Evolutionary conservation across 2,888 invertebrate genomes (phyloP), one percentile per base, ranked within the genome.

Genomic region (Leucoma salicis): DNA sequence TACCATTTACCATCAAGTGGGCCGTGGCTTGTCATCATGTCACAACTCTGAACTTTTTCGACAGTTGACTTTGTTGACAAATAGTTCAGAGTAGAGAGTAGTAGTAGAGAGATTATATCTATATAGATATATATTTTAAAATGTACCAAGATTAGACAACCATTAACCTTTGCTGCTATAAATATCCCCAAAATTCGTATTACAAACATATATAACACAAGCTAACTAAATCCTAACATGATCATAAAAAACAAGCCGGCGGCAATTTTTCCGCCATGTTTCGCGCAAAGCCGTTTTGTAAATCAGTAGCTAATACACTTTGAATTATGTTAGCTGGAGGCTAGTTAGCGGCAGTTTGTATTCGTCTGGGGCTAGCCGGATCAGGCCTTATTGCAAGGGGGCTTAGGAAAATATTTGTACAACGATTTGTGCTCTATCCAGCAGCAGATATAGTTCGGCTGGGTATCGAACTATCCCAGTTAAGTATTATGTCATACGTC

Each of bases 341-440:
- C 67, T 71, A 71, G 70, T 78, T 78, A 78, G 65, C 53, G 67
- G 78, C 77, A 55, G 81, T 81, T 81, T 81, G 77, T 81, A 81
- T 81, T 70, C 79, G 53, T 61, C 53, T 51, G 44, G 48, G 46
- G 41, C 31, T 24, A 14, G 12, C 42, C 28, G 63, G 66, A 63
- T 53, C 62, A 52, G 13, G 42, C 57, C 57, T 68, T 70, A 68
- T 53, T 60, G 55, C 42, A 39, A 42, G 27, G 56, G 52, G 56
- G 52, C 62, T 64, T 65, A 61, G 56, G 66, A 66, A 67, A 66
- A 69, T 67, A 29, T 29, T 62, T 51, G 49, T 39, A 46, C 52
- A 49, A 54, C 55, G 42, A 58, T 55, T 55, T 57, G 57, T 54
- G 46, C 47, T 39, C 31, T 36, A 14, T 40, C 33, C 29, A 35